Conservation (phyloP, 2,888 invertebrate genomes). For the Drosophila acutilabella region DNA sequence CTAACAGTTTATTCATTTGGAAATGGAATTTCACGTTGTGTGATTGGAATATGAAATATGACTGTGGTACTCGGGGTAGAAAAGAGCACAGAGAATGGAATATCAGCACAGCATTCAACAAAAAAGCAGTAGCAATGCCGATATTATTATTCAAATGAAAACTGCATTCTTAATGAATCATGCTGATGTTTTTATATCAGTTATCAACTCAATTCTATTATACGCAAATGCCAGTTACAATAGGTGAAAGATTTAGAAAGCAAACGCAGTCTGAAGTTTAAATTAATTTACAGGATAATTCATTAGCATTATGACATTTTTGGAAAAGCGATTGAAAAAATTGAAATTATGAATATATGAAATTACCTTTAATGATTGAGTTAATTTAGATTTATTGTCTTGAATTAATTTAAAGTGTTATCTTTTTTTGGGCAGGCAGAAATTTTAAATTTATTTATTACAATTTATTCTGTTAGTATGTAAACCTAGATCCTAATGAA, state of each 20-base stretch:
- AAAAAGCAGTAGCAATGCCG: background rate
- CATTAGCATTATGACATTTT: too few relatives aligned
- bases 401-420: too few relatives aligned
- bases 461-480: too few relatives aligned
- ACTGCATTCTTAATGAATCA: slow-evolving; percentile 2
- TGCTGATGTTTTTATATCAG: slow-evolving; percentile 2
- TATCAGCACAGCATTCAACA: slow-evolving; percentile 7
- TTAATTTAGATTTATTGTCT: too few relatives aligned
- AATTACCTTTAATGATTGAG: too few relatives aligned
- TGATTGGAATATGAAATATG: slow-evolving; percentile 66
- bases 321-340: too few relatives aligned
- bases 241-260: background rate
- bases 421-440: too few relatives aligned
- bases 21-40: slow-evolving; percentile 59
- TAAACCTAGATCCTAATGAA: too few relatives aligned
- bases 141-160: slow-evolving; percentile 12
- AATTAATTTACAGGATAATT: background rate
- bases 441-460: too few relatives aligned
- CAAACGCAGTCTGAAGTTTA: background rate
- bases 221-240: background rate
- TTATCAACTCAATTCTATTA: slow-evolving; percentile 2
- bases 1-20: slow-evolving; percentile 81
- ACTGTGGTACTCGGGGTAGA: slow-evolving; percentile 17
- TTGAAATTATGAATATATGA: too few relatives aligned
- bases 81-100: slow-evolving; percentile 6